Evolutionary conservation across 2,888 invertebrate genomes (phyloP).

Genomic region (Machimus rusticus): DNA sequence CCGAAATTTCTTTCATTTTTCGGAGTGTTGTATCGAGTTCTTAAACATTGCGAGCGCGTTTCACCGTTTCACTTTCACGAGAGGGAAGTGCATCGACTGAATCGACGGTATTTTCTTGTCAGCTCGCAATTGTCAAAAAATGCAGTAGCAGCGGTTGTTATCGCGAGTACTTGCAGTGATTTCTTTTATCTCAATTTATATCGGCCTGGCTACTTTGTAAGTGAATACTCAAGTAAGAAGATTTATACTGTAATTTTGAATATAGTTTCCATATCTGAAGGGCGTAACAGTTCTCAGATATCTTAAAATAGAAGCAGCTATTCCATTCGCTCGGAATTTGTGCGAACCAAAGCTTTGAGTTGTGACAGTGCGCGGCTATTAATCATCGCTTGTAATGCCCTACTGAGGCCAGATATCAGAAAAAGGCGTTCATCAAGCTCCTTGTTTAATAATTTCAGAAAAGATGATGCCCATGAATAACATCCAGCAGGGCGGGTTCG

Average conservation of each 20-base stretch:
- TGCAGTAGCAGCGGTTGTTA: not conserved
- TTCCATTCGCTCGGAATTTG: not conserved
- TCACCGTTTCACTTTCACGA: not conserved
- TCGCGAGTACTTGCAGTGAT: not conserved
- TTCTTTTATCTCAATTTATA: not conserved
- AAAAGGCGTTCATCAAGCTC: not conserved
- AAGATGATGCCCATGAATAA: constrained; percentile 55
- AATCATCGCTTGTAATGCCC: not conserved
- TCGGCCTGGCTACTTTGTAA: not conserved
- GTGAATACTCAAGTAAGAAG: not conserved
- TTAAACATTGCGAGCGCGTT: not conserved
- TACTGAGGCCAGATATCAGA: not conserved
- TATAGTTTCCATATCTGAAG: not conserved
- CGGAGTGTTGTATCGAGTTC: not conserved
- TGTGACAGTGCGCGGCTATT: not conserved
- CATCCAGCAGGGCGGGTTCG: constrained; percentile 58
- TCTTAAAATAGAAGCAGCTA: not conserved
- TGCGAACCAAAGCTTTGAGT: not conserved
- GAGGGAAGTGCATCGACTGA: not conserved
- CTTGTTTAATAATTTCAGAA: not conserved
- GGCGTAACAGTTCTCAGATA: not conserved
- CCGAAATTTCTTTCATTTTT: not conserved
- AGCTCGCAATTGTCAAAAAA: not conserved
- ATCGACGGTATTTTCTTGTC: not conserved
- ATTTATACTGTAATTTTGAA: not conserved